phyloP scores from a whole-genome alignment of 2,797 vertebrate species.

The Valencia hispanica region DNA sequence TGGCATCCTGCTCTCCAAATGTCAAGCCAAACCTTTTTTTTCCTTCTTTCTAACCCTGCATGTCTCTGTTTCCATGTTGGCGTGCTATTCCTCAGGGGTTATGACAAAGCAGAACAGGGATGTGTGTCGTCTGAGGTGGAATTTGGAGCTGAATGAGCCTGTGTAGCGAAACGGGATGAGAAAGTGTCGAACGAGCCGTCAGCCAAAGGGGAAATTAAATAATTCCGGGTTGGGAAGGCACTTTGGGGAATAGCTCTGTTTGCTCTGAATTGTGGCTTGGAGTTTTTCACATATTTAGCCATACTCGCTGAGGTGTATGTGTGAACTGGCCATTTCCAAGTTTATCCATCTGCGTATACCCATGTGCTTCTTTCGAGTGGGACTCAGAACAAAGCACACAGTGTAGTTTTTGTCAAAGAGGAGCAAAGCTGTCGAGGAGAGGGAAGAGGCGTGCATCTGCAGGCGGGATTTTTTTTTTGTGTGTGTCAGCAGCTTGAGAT shows the following conservation, averaged over 20 bases:
- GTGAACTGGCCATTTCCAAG: conserved; percentile 44
- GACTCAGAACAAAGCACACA: conserved; percentile 64
- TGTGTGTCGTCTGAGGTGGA: conserved; percentile 44
- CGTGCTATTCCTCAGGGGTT: conserved; percentile 49
- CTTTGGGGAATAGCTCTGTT: conserved; percentile 64
- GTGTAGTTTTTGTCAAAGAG: conserved; percentile 68
- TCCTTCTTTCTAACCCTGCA: conserved; percentile 25
- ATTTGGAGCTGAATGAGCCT: conserved; percentile 50
- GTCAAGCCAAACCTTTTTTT: conserved; percentile 40
- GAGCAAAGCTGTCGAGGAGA: conserved; percentile 56
- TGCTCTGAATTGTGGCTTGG: conserved; percentile 65
- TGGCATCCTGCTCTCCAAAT: conserved; percentile 39
- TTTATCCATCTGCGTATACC: conserved; percentile 41
- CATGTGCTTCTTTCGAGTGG: conserved; percentile 44
- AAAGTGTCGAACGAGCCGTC: conserved; percentile 64
- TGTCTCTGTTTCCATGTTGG: conserved; percentile 42
- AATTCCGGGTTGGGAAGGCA: conserved; percentile 75
- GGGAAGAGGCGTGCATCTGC: conserved; percentile 68
- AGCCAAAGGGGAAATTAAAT: conserved; percentile 80
- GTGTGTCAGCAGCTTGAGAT: conserved; percentile 67
- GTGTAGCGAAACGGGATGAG: conserved; percentile 66
- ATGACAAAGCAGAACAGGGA: conserved; percentile 35
- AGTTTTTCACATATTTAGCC: conserved; percentile 41
- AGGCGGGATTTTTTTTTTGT: conserved; percentile 32
- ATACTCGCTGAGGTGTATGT: conserved; percentile 33